Conservation (phyloP, 2,888 invertebrate genomes). For the Mactromeris polynyma region DNA sequence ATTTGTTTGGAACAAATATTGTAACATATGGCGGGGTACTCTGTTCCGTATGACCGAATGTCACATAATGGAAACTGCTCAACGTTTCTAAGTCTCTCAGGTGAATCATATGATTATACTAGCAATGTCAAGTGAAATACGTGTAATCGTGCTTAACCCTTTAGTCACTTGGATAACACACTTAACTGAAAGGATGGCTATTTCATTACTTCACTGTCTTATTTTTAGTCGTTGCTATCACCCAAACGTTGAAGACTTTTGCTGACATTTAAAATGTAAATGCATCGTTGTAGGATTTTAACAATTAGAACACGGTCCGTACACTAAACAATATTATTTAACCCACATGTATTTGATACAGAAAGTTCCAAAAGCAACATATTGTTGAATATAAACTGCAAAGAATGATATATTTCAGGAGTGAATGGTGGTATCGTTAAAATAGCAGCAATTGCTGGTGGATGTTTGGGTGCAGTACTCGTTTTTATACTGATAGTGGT, state of each 20-base stretch:
- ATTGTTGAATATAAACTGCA: not conserved
- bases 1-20: not conserved
- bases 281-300: rapidly evolving
- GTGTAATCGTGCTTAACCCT: not conserved
- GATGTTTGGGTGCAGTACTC: not conserved
- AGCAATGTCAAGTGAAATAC: not conserved
- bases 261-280: not conserved
- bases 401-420: not conserved
- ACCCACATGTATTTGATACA: not conserved
- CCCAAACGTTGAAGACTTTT: too few species aligned
- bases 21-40: not conserved
- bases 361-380: not conserved
- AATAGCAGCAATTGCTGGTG: not conserved
- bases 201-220: too few species aligned
- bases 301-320: rapidly evolving
- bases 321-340: not conserved
- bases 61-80: not conserved
- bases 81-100: not conserved
- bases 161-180: too few species aligned
- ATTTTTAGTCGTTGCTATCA: too few species aligned
- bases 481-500: not conserved
- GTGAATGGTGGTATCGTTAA: not conserved
- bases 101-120: not conserved
- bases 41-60: not conserved
- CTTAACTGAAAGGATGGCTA: too few species aligned